phyloP scores from a whole-genome alignment of 2,797 vertebrate species.

The Oreonectes daqikongensis region DNA sequence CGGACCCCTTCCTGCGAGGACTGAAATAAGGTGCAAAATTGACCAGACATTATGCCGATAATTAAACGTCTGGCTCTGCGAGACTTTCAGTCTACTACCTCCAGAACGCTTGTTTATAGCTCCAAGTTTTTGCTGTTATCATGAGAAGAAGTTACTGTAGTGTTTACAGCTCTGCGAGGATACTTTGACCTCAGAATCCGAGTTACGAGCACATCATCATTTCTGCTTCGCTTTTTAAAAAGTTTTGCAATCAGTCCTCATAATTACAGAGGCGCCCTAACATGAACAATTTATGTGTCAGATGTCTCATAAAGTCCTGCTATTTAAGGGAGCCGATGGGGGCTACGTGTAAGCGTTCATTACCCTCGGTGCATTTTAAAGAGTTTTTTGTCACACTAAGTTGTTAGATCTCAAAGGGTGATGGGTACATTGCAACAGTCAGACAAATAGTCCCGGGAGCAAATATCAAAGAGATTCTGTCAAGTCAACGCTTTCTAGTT shows the following conservation, averaged over 20 bases:
- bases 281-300: slow-evolving; percentile 58
- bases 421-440: slow-evolving; percentile 49
- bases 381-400: slow-evolving; percentile 34
- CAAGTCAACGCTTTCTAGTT: slow-evolving; percentile 38
- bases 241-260: slow-evolving; percentile 34
- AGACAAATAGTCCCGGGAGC: slow-evolving; percentile 34
- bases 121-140: background rate
- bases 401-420: slow-evolving; percentile 44
- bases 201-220: slow-evolving; percentile 2
- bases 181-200: slow-evolving; percentile 17
- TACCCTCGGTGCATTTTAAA: slow-evolving; percentile 51
- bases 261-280: slow-evolving; percentile 40
- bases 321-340: slow-evolving; percentile 45
- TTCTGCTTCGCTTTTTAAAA: slow-evolving; percentile 30
- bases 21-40: slow-evolving; percentile 1
- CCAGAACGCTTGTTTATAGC: background rate
- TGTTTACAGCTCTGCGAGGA: background rate
- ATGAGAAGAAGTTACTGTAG: slow-evolving; percentile 6
- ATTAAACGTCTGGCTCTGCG: slow-evolving; percentile 3
- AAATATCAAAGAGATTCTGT: slow-evolving; percentile 53
- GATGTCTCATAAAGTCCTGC: slow-evolving; percentile 48
- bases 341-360: slow-evolving; percentile 50
- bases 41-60: background rate
- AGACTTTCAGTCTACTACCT: background rate
- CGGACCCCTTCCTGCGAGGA: background rate